A percentile compares a stretch with the other conserved stretches of the same genome.
Evolutionary conservation across 92 coral and sea anemone genomes (phyloP).

Genomic region (Actinostola sp.): DNA sequence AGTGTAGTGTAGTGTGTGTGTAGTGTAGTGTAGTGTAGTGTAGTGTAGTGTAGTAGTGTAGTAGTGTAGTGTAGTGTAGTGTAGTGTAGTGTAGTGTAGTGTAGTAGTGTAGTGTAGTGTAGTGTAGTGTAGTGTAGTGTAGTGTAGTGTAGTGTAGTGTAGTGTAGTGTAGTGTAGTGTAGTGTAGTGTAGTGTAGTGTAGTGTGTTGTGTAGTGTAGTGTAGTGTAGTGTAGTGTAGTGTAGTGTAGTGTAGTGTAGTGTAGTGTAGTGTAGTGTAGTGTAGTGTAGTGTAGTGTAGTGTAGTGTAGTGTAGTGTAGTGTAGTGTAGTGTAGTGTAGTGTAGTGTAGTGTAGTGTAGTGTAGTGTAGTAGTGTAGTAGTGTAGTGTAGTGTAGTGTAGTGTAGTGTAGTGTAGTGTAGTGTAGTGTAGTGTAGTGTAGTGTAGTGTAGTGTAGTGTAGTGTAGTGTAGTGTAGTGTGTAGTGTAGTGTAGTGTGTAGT

Average conservation of each 20-base stretch:
- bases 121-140: constrained; percentile 6
- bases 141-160: constrained; percentile 9
- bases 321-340: neutral
- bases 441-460: neutral
- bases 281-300: neutral
- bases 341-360: constrained; percentile 5
- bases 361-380: no score
- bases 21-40: no score
- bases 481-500: no score
- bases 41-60: no score
- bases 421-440: neutral
- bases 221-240: constrained; percentile 1
- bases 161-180: constrained; percentile 1
- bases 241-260: neutral
- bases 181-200: neutral
- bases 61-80: no score
- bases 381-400: no score
- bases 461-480: neutral
- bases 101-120: no score
- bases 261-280: neutral
- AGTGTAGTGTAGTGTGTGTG: no score
- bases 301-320: neutral
- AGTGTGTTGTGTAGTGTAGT: no score
- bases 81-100: no score
- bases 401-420: neutral